Base-by-base conservation (phyloP, 2,888 invertebrate genomes). In the Coecobrya sp. region DNA sequence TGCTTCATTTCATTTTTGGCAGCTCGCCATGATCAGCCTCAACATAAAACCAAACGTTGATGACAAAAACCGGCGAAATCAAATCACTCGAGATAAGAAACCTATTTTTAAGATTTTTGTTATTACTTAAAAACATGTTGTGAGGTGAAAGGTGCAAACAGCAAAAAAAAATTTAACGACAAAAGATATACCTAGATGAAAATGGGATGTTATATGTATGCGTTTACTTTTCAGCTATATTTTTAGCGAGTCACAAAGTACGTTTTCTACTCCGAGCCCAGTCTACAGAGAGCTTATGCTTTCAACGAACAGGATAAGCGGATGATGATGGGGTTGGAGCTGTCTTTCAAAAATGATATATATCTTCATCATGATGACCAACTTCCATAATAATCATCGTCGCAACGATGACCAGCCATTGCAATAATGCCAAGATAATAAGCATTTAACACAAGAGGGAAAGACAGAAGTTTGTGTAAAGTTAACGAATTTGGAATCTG, bases 291-390 rank as follows among this genome's bases (percentile, higher is more conserved):
- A 52, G 22, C 22, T 19, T 59, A 19, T 59, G 27, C 68, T 68
- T 68, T 68, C 30, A 68, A 68, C 30, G 68, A 36, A 27, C 73
- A 73, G 73, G 73, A 73, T 73, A 73, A 73, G 73, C 73, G 73
- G 73, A 73, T 73, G 73, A 45, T 42, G 73, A 73, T 11, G 73
- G 22, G 42, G 73, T 73, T 79, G 52, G 36, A 62, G 85, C 90
- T 91, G 90, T 91, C 90, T 86, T 85, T 87, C 84, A 25, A 92
- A 92, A 92, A 92, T 92, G 92, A 92, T 92, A 92, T 92, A 92
- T 92, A 92, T 92, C 92, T 92, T 92, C 84, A 91, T 91, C 82
- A 92, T 45, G 73, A 91, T 91, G 84, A 88, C 88, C 55, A 91
- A 82, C 91, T 91, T 68, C 62, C 55, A 85, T 55, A 25, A 79